Evolutionary conservation across 2,797 vertebrate species (phyloP).

Genomic region (Pseudochirops cupreus): DNA sequence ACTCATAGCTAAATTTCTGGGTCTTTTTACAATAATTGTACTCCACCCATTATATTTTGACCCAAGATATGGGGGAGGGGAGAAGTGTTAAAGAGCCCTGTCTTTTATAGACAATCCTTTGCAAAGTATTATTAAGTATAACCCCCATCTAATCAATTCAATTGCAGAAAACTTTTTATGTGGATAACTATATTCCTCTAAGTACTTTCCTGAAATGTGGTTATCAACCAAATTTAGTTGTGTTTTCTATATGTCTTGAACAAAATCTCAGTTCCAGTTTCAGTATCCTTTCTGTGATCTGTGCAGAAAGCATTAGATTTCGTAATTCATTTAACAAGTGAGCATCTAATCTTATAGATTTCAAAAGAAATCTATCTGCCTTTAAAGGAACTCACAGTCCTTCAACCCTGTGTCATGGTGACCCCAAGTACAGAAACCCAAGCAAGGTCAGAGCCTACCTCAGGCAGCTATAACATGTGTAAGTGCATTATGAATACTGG

Average conservation of each 20-base stretch:
- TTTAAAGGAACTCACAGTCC: conserved; percentile 14
- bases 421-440: conserved; percentile 43
- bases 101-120: neutral
- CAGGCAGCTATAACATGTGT: conserved; percentile 31
- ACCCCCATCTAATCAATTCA: neutral
- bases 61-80: neutral
- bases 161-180: neutral
- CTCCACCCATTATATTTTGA: neutral
- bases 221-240: neutral
- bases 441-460: conserved; percentile 32
- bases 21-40: neutral
- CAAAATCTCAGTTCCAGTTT: neutral
- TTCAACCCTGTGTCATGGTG: conserved; percentile 10
- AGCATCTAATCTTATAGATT: neutral
- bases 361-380: conserved; percentile 38
- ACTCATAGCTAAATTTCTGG: neutral
- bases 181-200: neutral
- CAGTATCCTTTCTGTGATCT: neutral
- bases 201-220: neutral
- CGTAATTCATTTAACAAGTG: conserved; percentile 34
- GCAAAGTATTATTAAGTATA: neutral
- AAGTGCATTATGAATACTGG: conserved; percentile 39
- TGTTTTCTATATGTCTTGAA: neutral
- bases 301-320: conserved; percentile 16
- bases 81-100: neutral